Evolutionary conservation across 1,140 invertebrate genomes (phyloP).

Genomic region (Bombus waltoni): DNA sequence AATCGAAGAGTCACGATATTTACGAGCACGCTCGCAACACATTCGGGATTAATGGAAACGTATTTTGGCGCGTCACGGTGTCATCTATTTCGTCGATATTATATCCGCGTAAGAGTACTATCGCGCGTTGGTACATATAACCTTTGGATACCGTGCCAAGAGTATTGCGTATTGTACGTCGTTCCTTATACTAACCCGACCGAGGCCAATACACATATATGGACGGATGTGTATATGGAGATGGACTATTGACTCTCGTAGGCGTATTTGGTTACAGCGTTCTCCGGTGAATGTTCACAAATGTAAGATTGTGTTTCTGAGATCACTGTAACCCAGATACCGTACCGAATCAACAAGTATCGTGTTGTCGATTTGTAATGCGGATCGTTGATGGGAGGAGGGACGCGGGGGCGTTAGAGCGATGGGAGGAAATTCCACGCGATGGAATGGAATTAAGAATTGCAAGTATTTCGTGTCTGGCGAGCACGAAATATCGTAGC

Average conservation of each 20-base stretch:
- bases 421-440: background rate
- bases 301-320: constrained; percentile 43
- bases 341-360: constrained; percentile 49
- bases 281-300: constrained; percentile 37
- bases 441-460: constrained; percentile 15
- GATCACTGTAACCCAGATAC: constrained; percentile 36
- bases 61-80: background rate
- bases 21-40: background rate
- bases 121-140: background rate
- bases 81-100: background rate
- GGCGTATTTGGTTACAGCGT: constrained; percentile 39
- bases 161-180: constrained; percentile 13
- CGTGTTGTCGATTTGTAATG: constrained; percentile 43
- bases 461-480: background rate
- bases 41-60: constrained; percentile 4
- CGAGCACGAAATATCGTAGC: background rate
- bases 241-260: background rate
- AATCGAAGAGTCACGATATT: background rate
- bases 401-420: too few relatives aligned
- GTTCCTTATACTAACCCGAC: background rate
- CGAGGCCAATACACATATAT: constrained; percentile 3
- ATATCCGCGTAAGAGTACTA: background rate
- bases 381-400: background rate
- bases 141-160: background rate
- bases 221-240: too few relatives aligned